phyloP scores from a whole-genome alignment of 2,888 invertebrate species.

The Lacanobia wlatinum region DNA sequence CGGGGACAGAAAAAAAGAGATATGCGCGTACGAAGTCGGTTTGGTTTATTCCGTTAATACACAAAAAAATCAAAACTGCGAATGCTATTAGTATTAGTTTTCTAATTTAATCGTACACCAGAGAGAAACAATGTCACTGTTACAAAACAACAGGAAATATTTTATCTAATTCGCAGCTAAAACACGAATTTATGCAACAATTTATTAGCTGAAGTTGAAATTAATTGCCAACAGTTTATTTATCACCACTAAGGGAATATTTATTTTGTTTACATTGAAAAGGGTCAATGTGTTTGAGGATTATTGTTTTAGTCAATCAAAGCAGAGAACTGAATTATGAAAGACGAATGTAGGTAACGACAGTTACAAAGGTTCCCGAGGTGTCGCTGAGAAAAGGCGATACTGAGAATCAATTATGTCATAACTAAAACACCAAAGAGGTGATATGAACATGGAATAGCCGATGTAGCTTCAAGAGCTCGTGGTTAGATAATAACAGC shows the following conservation, averaged over 20 bases:
- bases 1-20: no score
- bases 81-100: constrained; percentile 5
- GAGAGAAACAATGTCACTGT: constrained; percentile 17
- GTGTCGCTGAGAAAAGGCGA: not conserved
- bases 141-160: constrained; percentile 27
- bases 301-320: not conserved
- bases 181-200: constrained; percentile 28
- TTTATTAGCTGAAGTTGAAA: constrained; percentile 33
- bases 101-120: constrained; percentile 28
- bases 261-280: constrained; percentile 15
- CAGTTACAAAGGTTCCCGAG: not conserved
- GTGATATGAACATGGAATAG: no score
- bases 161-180: constrained; percentile 31
- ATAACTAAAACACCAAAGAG: no score
- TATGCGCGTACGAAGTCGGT: no score
- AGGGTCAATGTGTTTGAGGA: not conserved
- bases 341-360: not conserved
- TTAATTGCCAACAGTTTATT: constrained; percentile 40
- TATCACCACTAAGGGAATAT: constrained; percentile 21
- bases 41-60: no score
- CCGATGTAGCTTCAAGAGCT: no score
- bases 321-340: not conserved
- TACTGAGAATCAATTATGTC: not conserved
- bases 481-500: no score
- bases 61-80: not conserved